Conservation (phyloP, 2,113 vertebrate genomes). For the Aramus guarauna region DNA sequence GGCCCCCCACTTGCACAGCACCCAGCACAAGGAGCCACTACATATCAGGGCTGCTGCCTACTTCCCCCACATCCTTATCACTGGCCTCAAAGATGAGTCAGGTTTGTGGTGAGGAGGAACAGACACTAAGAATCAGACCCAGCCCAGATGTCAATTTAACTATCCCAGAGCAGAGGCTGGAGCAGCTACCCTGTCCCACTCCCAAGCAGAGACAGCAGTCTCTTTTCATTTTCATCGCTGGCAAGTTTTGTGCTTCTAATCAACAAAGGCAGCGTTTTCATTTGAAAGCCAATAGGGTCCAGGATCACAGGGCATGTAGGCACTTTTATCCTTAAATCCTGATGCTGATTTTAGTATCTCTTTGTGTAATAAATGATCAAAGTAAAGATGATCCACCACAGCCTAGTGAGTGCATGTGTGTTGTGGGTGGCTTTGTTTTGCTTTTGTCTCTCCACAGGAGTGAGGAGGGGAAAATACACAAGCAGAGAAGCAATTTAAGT, state of each 20-base stretch:
- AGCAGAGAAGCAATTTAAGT: not conserved
- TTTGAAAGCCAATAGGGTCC: not conserved
- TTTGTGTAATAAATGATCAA: constrained; percentile 44
- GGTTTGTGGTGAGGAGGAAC: not conserved
- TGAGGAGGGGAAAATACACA: not conserved
- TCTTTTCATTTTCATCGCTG: not conserved
- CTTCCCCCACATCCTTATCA: not conserved
- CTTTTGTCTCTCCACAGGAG: constrained; percentile 17
- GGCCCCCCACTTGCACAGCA: not conserved
- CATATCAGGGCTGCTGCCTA: not conserved
- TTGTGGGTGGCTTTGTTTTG: constrained; percentile 52
- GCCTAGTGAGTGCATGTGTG: not conserved
- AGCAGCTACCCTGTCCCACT: not conserved
- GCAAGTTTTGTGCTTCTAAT: not conserved
- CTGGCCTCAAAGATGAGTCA: not conserved
- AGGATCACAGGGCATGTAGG: not conserved
- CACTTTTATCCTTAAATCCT: constrained; percentile 13
- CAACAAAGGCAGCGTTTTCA: not conserved
- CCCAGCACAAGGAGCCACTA: not conserved
- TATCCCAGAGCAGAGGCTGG: not conserved
- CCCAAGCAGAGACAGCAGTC: not conserved
- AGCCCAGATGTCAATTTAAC: not conserved
- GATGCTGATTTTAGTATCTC: constrained; percentile 23
- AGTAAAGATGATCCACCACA: constrained; percentile 14
- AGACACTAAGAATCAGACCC: not conserved